Evolutionary conservation across 2,888 invertebrate species (phyloP).

Genomic region (Pheosia tremula): DNA sequence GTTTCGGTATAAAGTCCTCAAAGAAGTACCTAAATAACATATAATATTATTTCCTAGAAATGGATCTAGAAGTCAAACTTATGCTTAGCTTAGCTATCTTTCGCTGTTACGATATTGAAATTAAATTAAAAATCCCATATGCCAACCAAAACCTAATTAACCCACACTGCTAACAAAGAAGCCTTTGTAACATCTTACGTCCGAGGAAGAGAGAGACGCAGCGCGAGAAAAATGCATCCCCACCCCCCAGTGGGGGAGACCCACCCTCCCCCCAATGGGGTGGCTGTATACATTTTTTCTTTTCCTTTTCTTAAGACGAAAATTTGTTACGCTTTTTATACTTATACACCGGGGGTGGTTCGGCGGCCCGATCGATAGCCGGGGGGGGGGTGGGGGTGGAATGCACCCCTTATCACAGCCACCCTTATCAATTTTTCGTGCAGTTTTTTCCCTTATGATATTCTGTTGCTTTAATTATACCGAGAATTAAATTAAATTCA

Average conservation of each 20-base stretch:
- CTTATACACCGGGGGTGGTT: slow-evolving; percentile 70
- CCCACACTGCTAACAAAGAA: slow-evolving; percentile 68
- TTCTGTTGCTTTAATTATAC: slow-evolving; percentile 60
- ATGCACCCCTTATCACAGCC: slow-evolving; percentile 65
- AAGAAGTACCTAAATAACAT: too few relatives aligned
- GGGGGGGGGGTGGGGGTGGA: slow-evolving; percentile 43
- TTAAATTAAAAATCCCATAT: background rate
- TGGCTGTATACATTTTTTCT: slow-evolving; percentile 83
- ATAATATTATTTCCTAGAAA: too few relatives aligned
- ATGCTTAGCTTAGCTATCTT: too few relatives aligned
- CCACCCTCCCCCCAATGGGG: slow-evolving; percentile 54
- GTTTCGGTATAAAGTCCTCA: too few relatives aligned
- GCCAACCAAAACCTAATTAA: slow-evolving; percentile 62
- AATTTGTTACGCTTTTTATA: slow-evolving; percentile 85
- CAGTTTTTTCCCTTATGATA: slow-evolving; percentile 69
- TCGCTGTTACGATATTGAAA: background rate
- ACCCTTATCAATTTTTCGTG: slow-evolving; percentile 83
- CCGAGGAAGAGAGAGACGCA: slow-evolving; percentile 63
- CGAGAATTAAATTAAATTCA: slow-evolving; percentile 38
- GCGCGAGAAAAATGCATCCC: slow-evolving; percentile 77
- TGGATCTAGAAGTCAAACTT: too few relatives aligned
- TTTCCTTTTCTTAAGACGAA: slow-evolving; percentile 85
- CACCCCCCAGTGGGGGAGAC: slow-evolving; percentile 38
- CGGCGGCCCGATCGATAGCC: slow-evolving; percentile 71
- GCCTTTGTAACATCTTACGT: slow-evolving; percentile 81